Evolutionary conservation across 2,113 vertebrate genomes (phyloP), one percentile per base, ranked within the genome.

Genomic region (Myrmophylax atrothorax): DNA sequence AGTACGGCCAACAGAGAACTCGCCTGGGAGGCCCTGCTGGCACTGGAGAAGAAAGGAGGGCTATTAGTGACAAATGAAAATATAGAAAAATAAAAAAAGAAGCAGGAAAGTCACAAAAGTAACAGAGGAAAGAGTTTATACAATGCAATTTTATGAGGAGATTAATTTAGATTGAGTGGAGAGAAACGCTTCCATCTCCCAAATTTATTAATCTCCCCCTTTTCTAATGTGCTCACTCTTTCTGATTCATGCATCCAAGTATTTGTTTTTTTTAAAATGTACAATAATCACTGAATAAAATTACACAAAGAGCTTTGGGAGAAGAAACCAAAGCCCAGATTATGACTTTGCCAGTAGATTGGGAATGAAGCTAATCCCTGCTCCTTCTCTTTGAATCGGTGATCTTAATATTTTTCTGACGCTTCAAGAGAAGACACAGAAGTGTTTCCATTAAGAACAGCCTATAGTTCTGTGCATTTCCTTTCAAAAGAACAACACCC

Each of bases 241-340:
- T 84, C 80, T 33, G 50, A 90, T 33, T 74, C 73, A 80, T 20
- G 15, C 10, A 75, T 7, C 10, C 28, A 67, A 35, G 24, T 38
- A 69, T 49, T 28, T 58, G 6, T 3, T 1, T 0, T 1, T 70
- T 46, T 78, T 82, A 40, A 33, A 69, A 79, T 2, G 4, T 55
- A 88, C 87, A 94, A 83, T 18, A 58, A 86, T 75, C 35, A 42
- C 52, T 31, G 56, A 80, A 89, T 35, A 87, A 94, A 96, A 74
- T 67, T 44, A 82, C 23, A 75, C 22, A 14, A 63, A 59, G 37
- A 46, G 38, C 50, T 25, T 15, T 66, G 14, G 26, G 50, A 62
- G 53, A 94, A 94, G 49, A 93, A 95, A 82, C 6, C 33, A 63
- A 12, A 67, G 33, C 19, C 28, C 63, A 60, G 63, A 76, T 22